phyloP scores from a whole-genome alignment of 35 echinoderm and acorn worm species.

The Ptychodera flava region DNA sequence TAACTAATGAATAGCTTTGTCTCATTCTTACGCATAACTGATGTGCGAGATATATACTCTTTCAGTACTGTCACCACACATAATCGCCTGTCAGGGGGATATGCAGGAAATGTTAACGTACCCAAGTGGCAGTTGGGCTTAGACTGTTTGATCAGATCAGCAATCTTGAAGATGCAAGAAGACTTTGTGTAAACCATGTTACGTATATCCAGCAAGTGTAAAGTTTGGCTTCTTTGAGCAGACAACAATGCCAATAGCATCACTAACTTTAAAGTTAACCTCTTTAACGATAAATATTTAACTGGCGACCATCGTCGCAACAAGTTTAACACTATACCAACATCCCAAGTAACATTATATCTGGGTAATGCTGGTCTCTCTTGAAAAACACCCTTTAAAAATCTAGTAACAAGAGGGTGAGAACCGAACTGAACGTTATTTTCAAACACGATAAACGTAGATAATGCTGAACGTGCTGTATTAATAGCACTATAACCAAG shows the following conservation, averaged over 20 bases:
- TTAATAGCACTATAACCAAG: conserved; percentile 23
- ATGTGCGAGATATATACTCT: conserved; percentile 11
- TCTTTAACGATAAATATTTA: conserved; percentile 18
- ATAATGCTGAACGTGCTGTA: conserved; percentile 14
- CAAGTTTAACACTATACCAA: conserved; percentile 24
- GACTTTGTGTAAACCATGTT: not conserved
- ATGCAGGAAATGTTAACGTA: conserved; percentile 6
- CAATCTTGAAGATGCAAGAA: not conserved
- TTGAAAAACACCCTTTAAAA: conserved; percentile 20
- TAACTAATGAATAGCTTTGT: conserved; percentile 33
- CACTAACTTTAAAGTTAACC: conserved; percentile 5
- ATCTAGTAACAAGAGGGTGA: conserved; percentile 13
- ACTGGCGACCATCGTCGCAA: not conserved
- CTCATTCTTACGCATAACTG: conserved; percentile 20
- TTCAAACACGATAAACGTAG: not conserved
- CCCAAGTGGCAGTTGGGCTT: conserved; percentile 6
- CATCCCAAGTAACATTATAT: conserved; percentile 24
- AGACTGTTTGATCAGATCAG: conserved; percentile 25
- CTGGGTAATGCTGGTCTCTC: conserved; percentile 15
- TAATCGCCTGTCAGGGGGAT: conserved; percentile 29
- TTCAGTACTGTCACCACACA: conserved; percentile 16
- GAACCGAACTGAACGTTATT: not conserved
- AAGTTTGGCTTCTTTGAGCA: conserved; percentile 5
- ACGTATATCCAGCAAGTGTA: not conserved
- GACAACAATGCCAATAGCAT: conserved; percentile 13